phyloP scores from a whole-genome alignment of 2,797 vertebrate species.

The Amphiprion clarkii region DNA sequence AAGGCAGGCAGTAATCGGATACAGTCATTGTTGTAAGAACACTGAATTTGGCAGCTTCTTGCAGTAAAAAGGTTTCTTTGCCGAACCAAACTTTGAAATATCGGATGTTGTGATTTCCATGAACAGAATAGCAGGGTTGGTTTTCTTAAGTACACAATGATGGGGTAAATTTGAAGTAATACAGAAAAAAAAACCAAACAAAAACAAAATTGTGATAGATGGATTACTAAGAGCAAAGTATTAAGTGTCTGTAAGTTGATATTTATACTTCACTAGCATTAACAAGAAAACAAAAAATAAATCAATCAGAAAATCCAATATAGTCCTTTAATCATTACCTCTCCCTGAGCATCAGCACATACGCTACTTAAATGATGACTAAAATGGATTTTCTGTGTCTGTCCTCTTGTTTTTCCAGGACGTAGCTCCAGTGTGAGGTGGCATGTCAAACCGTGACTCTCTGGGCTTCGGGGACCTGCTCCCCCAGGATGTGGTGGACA shows the following conservation, averaged over 20 bases:
- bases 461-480: slow-evolving; percentile 84
- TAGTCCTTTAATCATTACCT: background rate
- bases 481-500: slow-evolving; percentile 84
- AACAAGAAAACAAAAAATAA: background rate
- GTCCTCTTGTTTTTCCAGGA: slow-evolving; percentile 42
- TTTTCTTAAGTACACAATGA: slow-evolving; percentile 24
- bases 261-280: background rate
- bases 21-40: slow-evolving; percentile 6
- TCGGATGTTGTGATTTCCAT: slow-evolving; percentile 16
- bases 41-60: slow-evolving; percentile 29
- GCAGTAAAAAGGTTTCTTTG: background rate
- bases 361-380: background rate
- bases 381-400: background rate
- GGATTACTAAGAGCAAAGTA: background rate
- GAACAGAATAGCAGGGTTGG: background rate
- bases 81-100: slow-evolving; percentile 9
- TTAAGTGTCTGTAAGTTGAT: no score
- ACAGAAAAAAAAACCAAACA: background rate
- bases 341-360: background rate
- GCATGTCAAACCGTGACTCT: slow-evolving; percentile 85
- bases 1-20: slow-evolving; percentile 20
- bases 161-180: background rate
- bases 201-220: background rate
- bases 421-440: slow-evolving; percentile 65
- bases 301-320: background rate